Conservation (phyloP, 1,140 invertebrate genomes). For the Pseudomyrmex concolor region DNA sequence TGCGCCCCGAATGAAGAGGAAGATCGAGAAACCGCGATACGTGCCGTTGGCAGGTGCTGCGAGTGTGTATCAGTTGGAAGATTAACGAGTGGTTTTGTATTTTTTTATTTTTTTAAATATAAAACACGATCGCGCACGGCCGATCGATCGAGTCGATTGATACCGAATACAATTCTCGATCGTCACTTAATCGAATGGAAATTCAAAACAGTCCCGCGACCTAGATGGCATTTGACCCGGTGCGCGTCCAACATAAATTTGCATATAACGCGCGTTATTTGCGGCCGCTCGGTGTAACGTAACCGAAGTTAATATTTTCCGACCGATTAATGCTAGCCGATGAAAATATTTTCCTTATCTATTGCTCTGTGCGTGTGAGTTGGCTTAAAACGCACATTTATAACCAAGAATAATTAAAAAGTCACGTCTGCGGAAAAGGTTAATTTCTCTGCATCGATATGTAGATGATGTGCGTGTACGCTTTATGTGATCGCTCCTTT, state of each 20-base stretch:
- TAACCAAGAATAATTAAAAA: no score
- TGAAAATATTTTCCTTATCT: slow-evolving; percentile 75
- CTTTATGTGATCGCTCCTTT: no score
- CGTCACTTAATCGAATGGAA: slow-evolving; percentile 78
- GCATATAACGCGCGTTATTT: slow-evolving; percentile 76
- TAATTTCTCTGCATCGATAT: no score
- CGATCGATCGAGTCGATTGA: slow-evolving; percentile 55
- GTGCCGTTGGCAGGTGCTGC: slow-evolving; percentile 29
- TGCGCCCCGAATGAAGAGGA: slow-evolving; percentile 25
- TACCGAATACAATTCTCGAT: slow-evolving; percentile 43
- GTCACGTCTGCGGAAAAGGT: no score
- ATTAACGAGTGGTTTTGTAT: slow-evolving; percentile 30
- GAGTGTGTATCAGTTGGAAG: slow-evolving; percentile 12
- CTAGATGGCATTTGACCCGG: slow-evolving; percentile 74
- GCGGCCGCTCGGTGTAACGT: slow-evolving; percentile 59
- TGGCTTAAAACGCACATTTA: not conserved
- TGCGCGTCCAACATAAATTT: slow-evolving; percentile 79
- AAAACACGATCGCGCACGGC: slow-evolving; percentile 4
- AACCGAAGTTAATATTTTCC: slow-evolving; percentile 26
- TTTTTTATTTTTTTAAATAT: slow-evolving; percentile 3
- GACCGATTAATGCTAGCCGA: slow-evolving; percentile 74
- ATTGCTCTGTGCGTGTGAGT: not conserved
- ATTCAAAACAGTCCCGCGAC: slow-evolving; percentile 78
- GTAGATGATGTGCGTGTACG: no score
- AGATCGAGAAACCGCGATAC: slow-evolving; percentile 49